Conservation (phyloP, 2,888 invertebrate genomes). For the Atherix ibis region DNA sequence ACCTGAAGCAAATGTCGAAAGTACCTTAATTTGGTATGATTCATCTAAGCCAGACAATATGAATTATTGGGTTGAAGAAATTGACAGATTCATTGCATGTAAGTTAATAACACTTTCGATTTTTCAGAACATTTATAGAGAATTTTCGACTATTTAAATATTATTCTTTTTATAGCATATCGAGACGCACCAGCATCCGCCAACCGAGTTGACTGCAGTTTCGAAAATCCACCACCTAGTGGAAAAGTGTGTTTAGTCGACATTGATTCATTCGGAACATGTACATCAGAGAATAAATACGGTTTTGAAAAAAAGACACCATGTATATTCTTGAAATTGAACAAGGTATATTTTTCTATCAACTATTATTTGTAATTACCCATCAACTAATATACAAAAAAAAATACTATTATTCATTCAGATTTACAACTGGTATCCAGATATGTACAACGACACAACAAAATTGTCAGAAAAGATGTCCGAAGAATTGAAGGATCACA, state of each 20-base stretch:
- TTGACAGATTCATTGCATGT: conserved; percentile 65
- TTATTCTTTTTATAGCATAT: conserved; percentile 2
- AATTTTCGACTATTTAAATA: too few species aligned
- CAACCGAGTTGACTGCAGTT: conserved; percentile 48
- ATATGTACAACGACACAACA: conserved; percentile 32
- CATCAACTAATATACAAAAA: neutral
- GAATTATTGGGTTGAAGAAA: conserved; percentile 61
- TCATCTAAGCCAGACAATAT: conserved; percentile 33
- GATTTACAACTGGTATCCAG: conserved; percentile 81
- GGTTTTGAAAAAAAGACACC: conserved; percentile 78
- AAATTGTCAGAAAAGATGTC: conserved; percentile 59
- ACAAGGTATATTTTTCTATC: conserved; percentile 50
- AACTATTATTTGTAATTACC: neutral
- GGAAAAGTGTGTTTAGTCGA: conserved; percentile 75
- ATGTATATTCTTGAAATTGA: conserved; percentile 92
- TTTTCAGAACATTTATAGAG: too few species aligned
- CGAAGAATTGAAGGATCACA: conserved; percentile 54
- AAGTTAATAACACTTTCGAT: too few species aligned
- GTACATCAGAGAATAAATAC: conserved; percentile 61
- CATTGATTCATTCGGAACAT: conserved; percentile 54
- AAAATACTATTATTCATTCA: conserved; percentile 22
- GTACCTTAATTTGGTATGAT: conserved; percentile 92
- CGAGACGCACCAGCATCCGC: conserved; percentile 1
- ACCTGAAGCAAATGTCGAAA: conserved; percentile 79
- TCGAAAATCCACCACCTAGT: conserved; percentile 40